Percentiles rank a stretch among this genome's conserved stretches.
These are phyloP conservation scores for Miltochrista miniata DNA, from an alignment of 2,888 invertebrate genomes.

Conservation along the genomic window DNA sequence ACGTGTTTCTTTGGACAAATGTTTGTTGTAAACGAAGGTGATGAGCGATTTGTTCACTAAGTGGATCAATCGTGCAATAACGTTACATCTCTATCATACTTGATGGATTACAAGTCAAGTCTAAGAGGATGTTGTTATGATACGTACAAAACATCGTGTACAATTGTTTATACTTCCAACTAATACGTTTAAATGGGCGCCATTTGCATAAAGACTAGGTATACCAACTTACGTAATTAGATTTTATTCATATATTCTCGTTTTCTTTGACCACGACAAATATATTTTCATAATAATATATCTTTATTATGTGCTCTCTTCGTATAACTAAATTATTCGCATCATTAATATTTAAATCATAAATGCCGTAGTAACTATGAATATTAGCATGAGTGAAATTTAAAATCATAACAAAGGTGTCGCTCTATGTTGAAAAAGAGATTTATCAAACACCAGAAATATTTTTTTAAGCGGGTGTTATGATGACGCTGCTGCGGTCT, in stretches of 20 bases:
- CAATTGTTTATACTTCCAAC: conserved; percentile 24
- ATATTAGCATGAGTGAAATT: not conserved
- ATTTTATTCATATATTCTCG: too few relatives aligned
- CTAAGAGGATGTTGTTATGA: conserved; percentile 37
- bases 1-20: conserved; percentile 25
- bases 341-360: too few relatives aligned
- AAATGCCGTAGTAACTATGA: too few relatives aligned
- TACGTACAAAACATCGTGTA: conserved; percentile 28
- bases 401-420: not conserved
- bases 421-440: too few relatives aligned
- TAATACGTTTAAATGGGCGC: conserved; percentile 1
- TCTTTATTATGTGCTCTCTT: too few relatives aligned
- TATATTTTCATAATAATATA: not conserved
- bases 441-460: too few relatives aligned
- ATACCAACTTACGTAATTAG: not conserved
- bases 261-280: not conserved
- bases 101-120: conserved; percentile 34
- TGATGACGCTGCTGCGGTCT: too few relatives aligned
- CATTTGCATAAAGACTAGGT: not conserved
- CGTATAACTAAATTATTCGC: too few relatives aligned
- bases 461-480: too few relatives aligned
- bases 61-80: conserved; percentile 33
- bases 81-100: conserved; percentile 28
- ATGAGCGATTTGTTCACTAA: conserved; percentile 32
- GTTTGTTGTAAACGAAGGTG: conserved; percentile 25